A percentile compares a stretch with the other conserved stretches of the same genome.
These are phyloP conservation scores for Aleadryas rufinucha DNA, from an alignment of 2,113 vertebrate genomes.

Conservation along the genomic window DNA sequence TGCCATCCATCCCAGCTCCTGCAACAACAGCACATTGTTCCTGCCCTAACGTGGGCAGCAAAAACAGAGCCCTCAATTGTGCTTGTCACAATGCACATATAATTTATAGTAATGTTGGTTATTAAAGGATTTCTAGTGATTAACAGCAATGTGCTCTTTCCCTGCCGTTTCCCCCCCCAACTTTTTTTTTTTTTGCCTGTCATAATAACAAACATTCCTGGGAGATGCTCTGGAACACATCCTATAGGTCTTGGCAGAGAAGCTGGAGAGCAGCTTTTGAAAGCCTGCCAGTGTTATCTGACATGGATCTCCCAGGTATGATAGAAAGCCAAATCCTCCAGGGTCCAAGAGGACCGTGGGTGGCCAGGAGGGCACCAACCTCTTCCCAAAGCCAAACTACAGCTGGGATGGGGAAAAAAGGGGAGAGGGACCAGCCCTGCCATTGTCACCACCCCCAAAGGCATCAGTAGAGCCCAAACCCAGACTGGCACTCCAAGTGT, in stretches of 20 bases:
- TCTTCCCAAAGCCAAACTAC: background rate
- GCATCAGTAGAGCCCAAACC: background rate
- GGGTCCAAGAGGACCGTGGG: background rate
- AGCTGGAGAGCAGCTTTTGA: conserved; percentile 15
- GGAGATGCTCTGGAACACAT: conserved; percentile 63
- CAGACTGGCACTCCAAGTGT: accelerated
- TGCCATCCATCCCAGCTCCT: conserved; percentile 7
- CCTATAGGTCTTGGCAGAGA: conserved; percentile 51
- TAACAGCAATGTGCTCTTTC: conserved; percentile 56
- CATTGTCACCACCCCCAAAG: background rate
- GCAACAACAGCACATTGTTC: conserved; percentile 61
- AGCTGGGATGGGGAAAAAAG: background rate
- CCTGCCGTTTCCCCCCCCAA: background rate
- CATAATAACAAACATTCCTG: conserved; percentile 55
- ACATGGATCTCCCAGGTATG: background rate
- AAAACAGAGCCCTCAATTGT: conserved; percentile 64
- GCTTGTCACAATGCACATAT: conserved; percentile 33
- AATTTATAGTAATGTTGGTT: conserved; percentile 67
- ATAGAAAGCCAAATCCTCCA: background rate
- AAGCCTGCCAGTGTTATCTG: conserved; percentile 32
- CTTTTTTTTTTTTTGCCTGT: background rate
- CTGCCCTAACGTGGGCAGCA: background rate
- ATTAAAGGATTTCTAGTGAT: conserved; percentile 72
- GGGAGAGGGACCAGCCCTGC: background rate
- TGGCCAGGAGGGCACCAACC: background rate